A percentile compares a stretch with the other conserved stretches of the same genome.
Evolutionary conservation across 2,888 invertebrate species (phyloP).

Genomic region (Epistrophe grossulariae): DNA sequence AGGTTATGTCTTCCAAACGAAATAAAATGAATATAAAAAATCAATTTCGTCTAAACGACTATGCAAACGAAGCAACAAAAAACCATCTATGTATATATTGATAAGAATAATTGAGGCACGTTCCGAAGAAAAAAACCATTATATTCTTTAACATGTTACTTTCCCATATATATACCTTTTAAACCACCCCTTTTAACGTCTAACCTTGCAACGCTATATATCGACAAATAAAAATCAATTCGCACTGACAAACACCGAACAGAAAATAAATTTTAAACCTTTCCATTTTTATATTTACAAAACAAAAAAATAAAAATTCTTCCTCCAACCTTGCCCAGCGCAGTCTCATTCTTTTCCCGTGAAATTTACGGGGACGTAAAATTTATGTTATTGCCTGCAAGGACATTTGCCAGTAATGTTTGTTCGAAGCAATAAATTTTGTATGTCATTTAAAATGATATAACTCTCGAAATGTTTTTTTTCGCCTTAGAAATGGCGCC

Average conservation of each 20-base stretch:
- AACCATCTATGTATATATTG: constrained; percentile 7
- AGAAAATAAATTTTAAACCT: constrained; percentile 47
- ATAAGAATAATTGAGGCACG: constrained; percentile 28
- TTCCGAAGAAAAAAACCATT: not conserved
- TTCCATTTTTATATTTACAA: constrained; percentile 14
- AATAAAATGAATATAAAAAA: constrained; percentile 7
- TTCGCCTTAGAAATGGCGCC: constrained; percentile 40
- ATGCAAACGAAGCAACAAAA: constrained; percentile 4
- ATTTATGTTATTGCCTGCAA: constrained; percentile 69
- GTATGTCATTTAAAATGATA: constrained; percentile 72
- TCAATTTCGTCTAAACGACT: constrained; percentile 23
- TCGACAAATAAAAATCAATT: constrained; percentile 15
- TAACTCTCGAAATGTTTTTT: constrained; percentile 53
- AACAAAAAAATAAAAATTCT: not conserved
- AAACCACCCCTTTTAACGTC: not conserved
- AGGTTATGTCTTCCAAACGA: not conserved
- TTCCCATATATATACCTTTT: not conserved
- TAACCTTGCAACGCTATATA: not conserved
- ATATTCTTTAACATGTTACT: constrained; percentile 4
- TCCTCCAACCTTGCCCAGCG: not conserved
- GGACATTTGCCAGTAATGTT: constrained; percentile 68
- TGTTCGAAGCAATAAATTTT: constrained; percentile 66
- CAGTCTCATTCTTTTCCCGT: constrained; percentile 4
- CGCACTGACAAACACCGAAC: constrained; percentile 61
- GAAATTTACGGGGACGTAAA: constrained; percentile 47